phyloP scores from a whole-genome alignment of 2,113 vertebrate genomes.

The Phylloscopus whistleri region DNA sequence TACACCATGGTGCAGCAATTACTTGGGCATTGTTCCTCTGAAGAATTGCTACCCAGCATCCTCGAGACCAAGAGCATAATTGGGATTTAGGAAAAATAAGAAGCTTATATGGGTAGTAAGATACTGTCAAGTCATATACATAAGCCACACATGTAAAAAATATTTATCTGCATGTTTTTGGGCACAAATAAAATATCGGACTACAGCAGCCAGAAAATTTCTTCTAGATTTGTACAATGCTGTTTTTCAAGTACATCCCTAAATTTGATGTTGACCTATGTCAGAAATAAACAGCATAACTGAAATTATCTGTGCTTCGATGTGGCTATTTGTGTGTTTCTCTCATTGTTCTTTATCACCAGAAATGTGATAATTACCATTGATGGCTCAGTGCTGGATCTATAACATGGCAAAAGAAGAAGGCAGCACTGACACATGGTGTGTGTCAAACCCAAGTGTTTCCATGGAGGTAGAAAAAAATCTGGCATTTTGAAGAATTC shows the following conservation, averaged over 20 bases:
- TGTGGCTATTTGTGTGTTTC: not conserved
- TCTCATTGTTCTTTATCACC: not conserved
- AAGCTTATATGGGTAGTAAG: not conserved
- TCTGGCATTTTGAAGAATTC: not conserved
- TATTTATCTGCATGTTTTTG: not conserved
- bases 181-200: not conserved
- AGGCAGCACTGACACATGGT: not conserved
- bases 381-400: not conserved
- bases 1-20: not conserved
- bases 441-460: not conserved
- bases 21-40: not conserved
- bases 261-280: not conserved
- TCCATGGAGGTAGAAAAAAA: not conserved
- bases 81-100: not conserved
- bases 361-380: not conserved
- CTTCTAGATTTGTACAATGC: not conserved
- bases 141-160: not conserved
- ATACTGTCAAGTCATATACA: not conserved
- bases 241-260: not conserved
- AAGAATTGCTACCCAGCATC: not conserved
- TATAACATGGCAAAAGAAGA: not conserved
- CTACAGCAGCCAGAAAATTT: not conserved
- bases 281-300: not conserved
- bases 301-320: not conserved
- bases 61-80: not conserved